Base-by-base conservation (phyloP, 2,888 invertebrate genomes). In the Leucoptera coffeella region DNA sequence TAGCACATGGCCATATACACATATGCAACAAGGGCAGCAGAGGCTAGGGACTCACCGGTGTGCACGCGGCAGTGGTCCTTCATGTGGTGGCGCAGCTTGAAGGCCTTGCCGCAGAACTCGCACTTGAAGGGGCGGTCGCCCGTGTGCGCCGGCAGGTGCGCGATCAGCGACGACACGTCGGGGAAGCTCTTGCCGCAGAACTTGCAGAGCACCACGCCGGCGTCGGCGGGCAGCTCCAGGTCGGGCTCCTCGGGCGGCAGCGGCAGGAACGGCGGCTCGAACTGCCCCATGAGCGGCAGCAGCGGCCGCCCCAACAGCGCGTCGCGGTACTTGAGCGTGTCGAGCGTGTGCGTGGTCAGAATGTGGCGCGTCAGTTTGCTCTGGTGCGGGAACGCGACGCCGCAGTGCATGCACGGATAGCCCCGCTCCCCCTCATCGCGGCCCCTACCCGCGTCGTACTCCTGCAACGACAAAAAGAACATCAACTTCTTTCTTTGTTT, bases 11-110 rank as follows among this genome's bases (percentile, higher is more conserved):
- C n/a, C n/a, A n/a, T n/a, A n/a, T n/a, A n/a, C n/a, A n/a, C n/a
- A n/a, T n/a, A n/a, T n/a, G n/a, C n/a, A n/a, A n/a, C n/a, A n/a
- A n/a, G n/a, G n/a, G n/a, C n/a, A n/a, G n/a, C n/a, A n/a, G n/a
- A n/a, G n/a, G n/a, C n/a, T n/a, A n/a, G n/a, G 15, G 23, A 56
- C 75, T 74, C 60, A 78, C 78, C 91, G 41, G 90, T 91, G 58
- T 91, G 91, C 35, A 91, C 90, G 48, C 90, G 81, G 72, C 89
- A 90, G 57, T 91, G 91, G 73, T 91, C 90, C 69, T 91, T 91
- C 90, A 91, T 90, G 72, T 91, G 90, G 58, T 91, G 90, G 35
- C 90, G 77, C 49, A 91, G 72, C 58, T 91, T 91, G 75, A 91
- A 91, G 42, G 90, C 90, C 69, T 91, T 91, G 37, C 90, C 90